Evolutionary conservation across 2,888 invertebrate genomes (phyloP).

Genomic region (Hypena proboscidalis): DNA sequence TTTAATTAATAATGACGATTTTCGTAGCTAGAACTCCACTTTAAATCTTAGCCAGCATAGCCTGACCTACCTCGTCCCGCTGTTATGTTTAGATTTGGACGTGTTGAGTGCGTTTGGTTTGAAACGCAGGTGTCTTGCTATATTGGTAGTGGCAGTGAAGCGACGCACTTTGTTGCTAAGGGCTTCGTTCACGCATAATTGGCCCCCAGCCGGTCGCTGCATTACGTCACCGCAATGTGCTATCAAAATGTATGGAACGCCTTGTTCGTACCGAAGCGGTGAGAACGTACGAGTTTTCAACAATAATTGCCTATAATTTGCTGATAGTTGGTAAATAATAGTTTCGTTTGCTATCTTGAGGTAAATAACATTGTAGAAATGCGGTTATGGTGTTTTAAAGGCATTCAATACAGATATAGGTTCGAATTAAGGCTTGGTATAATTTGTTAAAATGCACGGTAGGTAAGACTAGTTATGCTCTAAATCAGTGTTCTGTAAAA

Average conservation of each 20-base stretch:
- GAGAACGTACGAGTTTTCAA: conserved; percentile 29
- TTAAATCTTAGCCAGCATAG: conserved; percentile 15
- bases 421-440: no score
- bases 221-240: conserved; percentile 68
- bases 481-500: no score
- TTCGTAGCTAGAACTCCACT: conserved; percentile 34
- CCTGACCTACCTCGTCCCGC: conserved; percentile 20
- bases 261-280: conserved; percentile 22
- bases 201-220: conserved; percentile 59
- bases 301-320: conserved; percentile 7
- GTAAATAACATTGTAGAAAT: no score
- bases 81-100: conserved; percentile 7
- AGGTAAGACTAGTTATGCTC: no score
- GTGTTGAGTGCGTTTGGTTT: conserved; percentile 8
- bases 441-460: no score
- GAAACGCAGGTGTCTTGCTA: conserved; percentile 22
- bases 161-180: conserved; percentile 76
- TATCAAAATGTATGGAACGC: conserved; percentile 62
- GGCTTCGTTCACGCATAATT: conserved; percentile 64
- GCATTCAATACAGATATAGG: no score
- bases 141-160: conserved; percentile 33
- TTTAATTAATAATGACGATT: conserved; percentile 44
- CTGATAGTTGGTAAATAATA: conserved; percentile 1
- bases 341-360: no score
- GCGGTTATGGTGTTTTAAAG: no score